Evolutionary conservation across 2,113 vertebrate genomes (phyloP), one percentile per base, ranked within the genome.

Genomic region (Diadophis punctatus): DNA sequence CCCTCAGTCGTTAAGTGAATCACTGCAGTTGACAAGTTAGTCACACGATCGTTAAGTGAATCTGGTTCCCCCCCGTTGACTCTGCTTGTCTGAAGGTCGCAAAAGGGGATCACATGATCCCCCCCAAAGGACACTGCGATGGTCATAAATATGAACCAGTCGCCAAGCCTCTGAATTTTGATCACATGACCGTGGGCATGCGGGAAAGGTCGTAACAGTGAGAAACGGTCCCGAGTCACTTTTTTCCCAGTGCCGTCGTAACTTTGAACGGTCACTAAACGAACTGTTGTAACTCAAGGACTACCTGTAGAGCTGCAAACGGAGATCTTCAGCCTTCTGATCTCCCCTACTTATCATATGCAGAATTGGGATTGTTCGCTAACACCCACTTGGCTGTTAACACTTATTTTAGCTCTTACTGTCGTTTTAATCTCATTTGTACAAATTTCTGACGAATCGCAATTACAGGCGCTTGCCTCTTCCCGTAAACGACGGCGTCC

Each of bases 11-110:
- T 14, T 30, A n/a, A n/a, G 11, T 0, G 30, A 68, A n/a, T 16
- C 12, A 2, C 63, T 1, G 30, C 63, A 6, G 1, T 0, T 12
- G 3, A 4, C 30, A 30, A 30, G 3, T 1, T 0, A n/a, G 4
- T 1, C n/a, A 68, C 0, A 11, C 8, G 10, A 11, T 30, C 30
- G 60, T 63, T 63, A 14, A 30, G 3, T 27, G 58, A 7, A 60
- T 60, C 58, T 27, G 8, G 25, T 9, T 8, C 30, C 14, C 3
- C 60, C 27, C 27, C 4, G 11, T 14, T 12, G 60, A 63, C 10
- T 30, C 23, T 0, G 10, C 27, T 63, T 0, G 11, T 30, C 60
- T 30, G 11, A 63, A n/a, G 27, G 27, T 12, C 10, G 1, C 60
- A 12, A 63, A 63, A 30, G 60, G 27, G 27, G 60, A 63, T 63